These are phyloP conservation scores for Himantopus leucocephalus DNA, from an alignment of 2,113 vertebrate species.

Conservation along the genomic window DNA sequence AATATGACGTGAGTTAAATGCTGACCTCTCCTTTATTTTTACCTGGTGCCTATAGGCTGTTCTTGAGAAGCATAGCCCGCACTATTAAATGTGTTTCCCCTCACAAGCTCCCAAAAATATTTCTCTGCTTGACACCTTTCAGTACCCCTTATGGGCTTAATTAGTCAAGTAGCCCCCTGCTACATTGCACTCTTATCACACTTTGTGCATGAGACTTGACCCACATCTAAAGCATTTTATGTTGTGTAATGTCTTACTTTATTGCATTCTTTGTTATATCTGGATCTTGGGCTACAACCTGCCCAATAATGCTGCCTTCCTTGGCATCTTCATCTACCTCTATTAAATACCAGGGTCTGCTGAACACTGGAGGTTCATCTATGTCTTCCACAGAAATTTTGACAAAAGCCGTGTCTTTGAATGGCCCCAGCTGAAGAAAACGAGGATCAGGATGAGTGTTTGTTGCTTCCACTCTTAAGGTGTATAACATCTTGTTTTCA, in stretches of 20 bases:
- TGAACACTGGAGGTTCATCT: constrained; percentile 92
- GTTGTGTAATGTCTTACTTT: constrained; percentile 75
- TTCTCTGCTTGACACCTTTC: background rate
- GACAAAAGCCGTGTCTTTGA: constrained; percentile 89
- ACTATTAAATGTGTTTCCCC: background rate
- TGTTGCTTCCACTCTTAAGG: constrained; percentile 88
- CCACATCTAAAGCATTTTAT: background rate
- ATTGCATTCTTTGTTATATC: constrained; percentile 85
- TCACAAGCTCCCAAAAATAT: background rate
- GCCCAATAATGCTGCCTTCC: constrained; percentile 88
- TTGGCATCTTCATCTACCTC: constrained; percentile 93
- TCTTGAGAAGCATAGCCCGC: background rate
- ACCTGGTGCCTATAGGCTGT: background rate
- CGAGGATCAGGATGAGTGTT: constrained; percentile 88
- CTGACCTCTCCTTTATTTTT: background rate
- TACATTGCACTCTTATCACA: background rate
- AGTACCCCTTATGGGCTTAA: background rate
- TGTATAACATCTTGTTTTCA: constrained; percentile 87
- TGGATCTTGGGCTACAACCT: constrained; percentile 89
- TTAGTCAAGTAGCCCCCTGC: background rate
- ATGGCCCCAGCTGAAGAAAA: constrained; percentile 88
- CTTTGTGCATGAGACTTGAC: background rate
- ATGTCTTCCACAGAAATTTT: constrained; percentile 88
- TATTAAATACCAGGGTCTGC: constrained; percentile 85
- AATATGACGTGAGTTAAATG: background rate